Evolutionary conservation across 2,888 invertebrate species (phyloP), one percentile per base, ranked within the genome.

Genomic region (Tinea pellionella): DNA sequence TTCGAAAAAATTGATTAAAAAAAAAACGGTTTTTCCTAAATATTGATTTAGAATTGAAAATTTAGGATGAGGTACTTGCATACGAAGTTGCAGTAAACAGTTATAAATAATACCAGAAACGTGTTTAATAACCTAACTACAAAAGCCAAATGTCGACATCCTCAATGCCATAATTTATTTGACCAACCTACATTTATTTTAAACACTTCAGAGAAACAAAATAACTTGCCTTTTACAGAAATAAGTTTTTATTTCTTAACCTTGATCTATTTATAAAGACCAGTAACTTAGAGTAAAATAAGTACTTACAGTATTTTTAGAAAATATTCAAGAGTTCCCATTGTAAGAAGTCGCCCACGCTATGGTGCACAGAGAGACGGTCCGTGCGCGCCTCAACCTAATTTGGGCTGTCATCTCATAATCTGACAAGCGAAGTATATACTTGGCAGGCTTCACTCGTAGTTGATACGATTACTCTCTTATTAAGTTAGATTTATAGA

Each of bases 361-460:
- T 37, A 37, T 37, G 37, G 37, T 9, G 37, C 37, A 37, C 37
- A 37, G 37, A 30, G 4, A 37, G 37, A 12, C 37, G 3, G 37
- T 37, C 37, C 37, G 37, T 37, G 37, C n/a, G 9, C 37, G 37
- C 37, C 37, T 6, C 59, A 59, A 59, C 59, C 59, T 59, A 59
- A 59, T 59, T 55, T 59, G 59, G 13, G 41, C 59, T 19, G 59
- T 41, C 59, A 41, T 59, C 24, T 55, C 42, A 18, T 59, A 59
- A 59, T 59, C 59, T 59, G 59, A 59, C 59, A 59, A 42, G 41
- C 41, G 59, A 59, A 29, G 55, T 55, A 55, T 47, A 55, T 55
- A 55, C 12, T 24, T 55, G 55, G 55, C 55, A 55, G 55, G 24
- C 55, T 55, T 55, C 24, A 19, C 55, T 18, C 55, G 47, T 37